Conservation (phyloP, 2,888 invertebrate species). For the Epiblema foenella region DNA sequence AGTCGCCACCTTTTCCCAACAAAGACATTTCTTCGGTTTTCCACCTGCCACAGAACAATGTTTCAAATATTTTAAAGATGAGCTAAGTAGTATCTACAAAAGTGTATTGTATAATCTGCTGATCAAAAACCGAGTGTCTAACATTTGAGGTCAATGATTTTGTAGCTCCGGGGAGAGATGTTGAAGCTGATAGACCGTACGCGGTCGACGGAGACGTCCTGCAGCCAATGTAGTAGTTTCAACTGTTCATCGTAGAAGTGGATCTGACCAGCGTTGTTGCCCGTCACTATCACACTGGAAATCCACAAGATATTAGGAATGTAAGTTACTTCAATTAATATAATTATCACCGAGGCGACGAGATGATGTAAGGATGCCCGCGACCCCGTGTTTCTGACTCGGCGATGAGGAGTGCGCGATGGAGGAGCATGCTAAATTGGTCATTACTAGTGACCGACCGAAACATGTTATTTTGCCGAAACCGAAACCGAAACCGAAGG, state of each 20-base stretch:
- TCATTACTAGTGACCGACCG: too few relatives aligned
- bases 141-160: constrained; percentile 71
- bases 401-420: not conserved
- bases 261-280: constrained; percentile 82
- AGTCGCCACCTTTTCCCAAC: constrained; percentile 70
- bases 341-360: not conserved
- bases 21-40: constrained; percentile 59
- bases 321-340: not conserved
- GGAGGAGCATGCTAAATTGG: not conserved
- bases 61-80: too few relatives aligned
- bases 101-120: not conserved
- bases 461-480: too few relatives aligned
- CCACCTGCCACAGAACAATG: constrained; percentile 57
- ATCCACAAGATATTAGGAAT: constrained; percentile 6
- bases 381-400: not conserved
- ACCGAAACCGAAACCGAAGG: too few relatives aligned
- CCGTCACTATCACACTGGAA: constrained; percentile 81
- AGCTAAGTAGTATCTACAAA: too few relatives aligned
- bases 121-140: constrained; percentile 41
- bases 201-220: constrained; percentile 74
- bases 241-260: constrained; percentile 85
- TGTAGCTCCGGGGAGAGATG: constrained; percentile 65
- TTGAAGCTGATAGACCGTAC: constrained; percentile 83
- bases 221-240: constrained; percentile 84
- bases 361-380: not conserved